A percentile compares a stretch with the other conserved stretches of the same genome.
These are phyloP conservation scores for Euplexia lucipara DNA, from an alignment of 2,888 invertebrate species.

Conservation along the genomic window DNA sequence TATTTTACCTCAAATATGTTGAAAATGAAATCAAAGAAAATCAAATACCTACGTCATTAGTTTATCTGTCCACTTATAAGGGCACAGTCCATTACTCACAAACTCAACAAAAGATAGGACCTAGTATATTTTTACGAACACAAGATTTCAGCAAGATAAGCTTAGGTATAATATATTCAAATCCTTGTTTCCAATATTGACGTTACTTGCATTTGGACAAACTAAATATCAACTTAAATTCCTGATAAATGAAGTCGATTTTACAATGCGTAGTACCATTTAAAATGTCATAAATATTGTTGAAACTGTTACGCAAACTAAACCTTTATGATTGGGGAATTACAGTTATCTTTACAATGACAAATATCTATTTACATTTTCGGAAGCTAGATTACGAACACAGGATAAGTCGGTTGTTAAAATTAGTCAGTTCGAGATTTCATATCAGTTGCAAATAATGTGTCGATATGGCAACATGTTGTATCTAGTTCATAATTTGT, in stretches of 20 bases:
- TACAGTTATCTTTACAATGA: too few relatives aligned
- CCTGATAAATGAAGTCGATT: too few relatives aligned
- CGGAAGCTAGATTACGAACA: too few relatives aligned
- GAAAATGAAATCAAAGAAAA: not conserved
- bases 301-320: too few relatives aligned
- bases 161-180: not conserved
- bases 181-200: too few relatives aligned
- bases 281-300: too few relatives aligned
- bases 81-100: conserved; percentile 41
- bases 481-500: not conserved
- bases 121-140: conserved; percentile 37
- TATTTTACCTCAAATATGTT: too few relatives aligned
- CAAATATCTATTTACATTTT: too few relatives aligned
- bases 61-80: conserved; percentile 24
- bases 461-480: conserved; percentile 34
- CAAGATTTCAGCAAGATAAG: conserved; percentile 47
- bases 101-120: conserved; percentile 24
- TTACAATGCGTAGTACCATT: too few relatives aligned
- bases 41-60: conserved; percentile 21
- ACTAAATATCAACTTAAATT: too few relatives aligned
- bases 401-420: not conserved
- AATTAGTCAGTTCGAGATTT: conserved; percentile 41
- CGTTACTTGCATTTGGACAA: too few relatives aligned
- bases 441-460: conserved; percentile 48
- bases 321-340: too few relatives aligned